Evolutionary conservation across 1,140 invertebrate species (phyloP).

Genomic region (Lasioglossum baleicum): DNA sequence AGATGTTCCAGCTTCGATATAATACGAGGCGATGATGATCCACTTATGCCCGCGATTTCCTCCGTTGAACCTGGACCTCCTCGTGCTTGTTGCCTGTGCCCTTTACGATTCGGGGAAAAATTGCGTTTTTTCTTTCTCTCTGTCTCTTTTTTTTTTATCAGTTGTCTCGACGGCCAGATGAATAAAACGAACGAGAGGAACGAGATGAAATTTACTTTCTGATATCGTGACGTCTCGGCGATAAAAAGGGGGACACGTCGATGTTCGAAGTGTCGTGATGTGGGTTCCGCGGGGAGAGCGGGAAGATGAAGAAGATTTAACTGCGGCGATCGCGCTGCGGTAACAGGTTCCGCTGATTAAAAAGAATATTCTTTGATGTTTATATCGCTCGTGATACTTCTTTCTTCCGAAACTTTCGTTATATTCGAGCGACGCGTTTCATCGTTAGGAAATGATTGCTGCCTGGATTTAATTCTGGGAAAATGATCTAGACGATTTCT

Average conservation of each 20-base stretch:
- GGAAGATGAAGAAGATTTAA: background rate
- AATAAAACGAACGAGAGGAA: too few species aligned
- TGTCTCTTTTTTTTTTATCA: background rate
- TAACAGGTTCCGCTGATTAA: background rate
- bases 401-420: too few species aligned
- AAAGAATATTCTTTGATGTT: background rate
- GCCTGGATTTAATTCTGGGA: too few species aligned
- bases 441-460: too few species aligned
- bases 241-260: background rate
- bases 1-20: background rate
- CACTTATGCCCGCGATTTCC: background rate
- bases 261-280: background rate
- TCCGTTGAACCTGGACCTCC: background rate
- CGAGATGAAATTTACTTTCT: background rate
- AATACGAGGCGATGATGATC: conserved; percentile 12
- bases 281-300: background rate
- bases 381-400: too few species aligned
- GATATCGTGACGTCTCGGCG: background rate
- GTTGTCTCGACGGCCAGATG: too few species aligned
- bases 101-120: conserved; percentile 13
- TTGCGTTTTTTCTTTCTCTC: background rate
- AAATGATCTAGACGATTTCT: too few species aligned
- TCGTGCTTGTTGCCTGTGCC: background rate
- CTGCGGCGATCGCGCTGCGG: background rate
- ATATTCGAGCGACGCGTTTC: too few species aligned